A percentile compares a stretch with the other conserved stretches of the same genome.
phyloP scores from a whole-genome alignment of 2,113 vertebrate species.

The Myotis yumanensis region DNA sequence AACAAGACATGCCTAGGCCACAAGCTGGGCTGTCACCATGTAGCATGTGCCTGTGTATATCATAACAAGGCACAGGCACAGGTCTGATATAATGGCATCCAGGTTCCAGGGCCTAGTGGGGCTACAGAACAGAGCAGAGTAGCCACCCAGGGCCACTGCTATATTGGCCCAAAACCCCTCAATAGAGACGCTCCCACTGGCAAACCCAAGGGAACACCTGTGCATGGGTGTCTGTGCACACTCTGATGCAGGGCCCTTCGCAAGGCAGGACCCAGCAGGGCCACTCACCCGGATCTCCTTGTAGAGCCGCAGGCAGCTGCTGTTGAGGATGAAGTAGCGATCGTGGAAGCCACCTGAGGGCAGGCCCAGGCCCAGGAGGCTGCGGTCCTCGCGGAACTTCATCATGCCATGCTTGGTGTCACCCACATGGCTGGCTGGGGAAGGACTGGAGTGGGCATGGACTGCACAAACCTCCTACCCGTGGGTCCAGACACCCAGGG shows the following conservation, averaged over 20 bases:
- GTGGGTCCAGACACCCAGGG: background rate
- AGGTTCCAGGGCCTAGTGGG: background rate
- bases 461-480: background rate
- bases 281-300: constrained; percentile 93
- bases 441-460: background rate
- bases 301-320: constrained; percentile 91
- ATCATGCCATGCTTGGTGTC: constrained; percentile 93
- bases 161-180: accelerated
- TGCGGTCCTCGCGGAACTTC: constrained; percentile 94
- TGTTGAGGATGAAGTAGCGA: constrained; percentile 94
- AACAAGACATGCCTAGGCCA: background rate
- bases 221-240: background rate
- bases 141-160: background rate
- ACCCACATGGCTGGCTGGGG: constrained; percentile 89
- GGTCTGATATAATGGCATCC: background rate
- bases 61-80: background rate
- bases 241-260: accelerated
- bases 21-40: background rate
- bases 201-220: background rate
- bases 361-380: constrained; percentile 89
- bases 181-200: background rate
- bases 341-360: constrained; percentile 89
- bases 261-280: background rate
- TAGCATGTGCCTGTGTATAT: background rate
- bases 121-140: background rate